Base-by-base conservation (phyloP, 2,888 invertebrate species). In the Siphlonurus alternatus region DNA sequence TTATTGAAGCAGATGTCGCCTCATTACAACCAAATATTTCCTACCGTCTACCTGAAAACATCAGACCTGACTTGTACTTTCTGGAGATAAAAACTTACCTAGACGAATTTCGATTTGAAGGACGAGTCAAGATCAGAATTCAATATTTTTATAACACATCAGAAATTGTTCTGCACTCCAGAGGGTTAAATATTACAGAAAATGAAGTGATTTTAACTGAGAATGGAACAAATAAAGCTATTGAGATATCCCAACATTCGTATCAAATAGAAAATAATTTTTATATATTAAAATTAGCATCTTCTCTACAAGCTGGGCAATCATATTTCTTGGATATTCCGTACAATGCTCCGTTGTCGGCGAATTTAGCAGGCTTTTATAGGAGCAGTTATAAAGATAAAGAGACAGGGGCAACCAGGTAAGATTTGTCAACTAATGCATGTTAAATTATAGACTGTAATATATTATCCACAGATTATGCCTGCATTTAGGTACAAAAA, bases 331-430 rank as follows among this genome's bases (percentile, higher is more conserved):
- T 85, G 23, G 76, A 75, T 0, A 78, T 89, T 62, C 80, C 81
- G 0, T 88, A 86, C 70, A 71, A 72, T 18, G 87, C 86, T 0
- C 77, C 77, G 20, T 71, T 90, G 61, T 80, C 79, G 67, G 80
- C 79, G 15, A 82, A 83, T 1, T 75, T 89, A 66, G 81, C 84
- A 64, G 89, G 89, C 0, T 86, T 81, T 65, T 89, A 88, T 71
- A 79, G 83, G 56, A 88, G 87, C 71, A 81, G 80, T 63, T 89
- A 87, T 72, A 73, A 77, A 0, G 83, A 85, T 69, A 78, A 78
- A 65, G 73, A 74, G 15, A 10, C 38, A 18, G n/a, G n/a, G 5
- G 20, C 5, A 5, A 56, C 56, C 5, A 56, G 20, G 56, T 56
- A 56, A 56, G 59, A n/a, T n/a, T n/a, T n/a, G n/a, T n/a, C n/a